These are phyloP conservation scores for Lepus americanus DNA, from an alignment of 2,113 vertebrate species.

Conservation along the genomic window DNA sequence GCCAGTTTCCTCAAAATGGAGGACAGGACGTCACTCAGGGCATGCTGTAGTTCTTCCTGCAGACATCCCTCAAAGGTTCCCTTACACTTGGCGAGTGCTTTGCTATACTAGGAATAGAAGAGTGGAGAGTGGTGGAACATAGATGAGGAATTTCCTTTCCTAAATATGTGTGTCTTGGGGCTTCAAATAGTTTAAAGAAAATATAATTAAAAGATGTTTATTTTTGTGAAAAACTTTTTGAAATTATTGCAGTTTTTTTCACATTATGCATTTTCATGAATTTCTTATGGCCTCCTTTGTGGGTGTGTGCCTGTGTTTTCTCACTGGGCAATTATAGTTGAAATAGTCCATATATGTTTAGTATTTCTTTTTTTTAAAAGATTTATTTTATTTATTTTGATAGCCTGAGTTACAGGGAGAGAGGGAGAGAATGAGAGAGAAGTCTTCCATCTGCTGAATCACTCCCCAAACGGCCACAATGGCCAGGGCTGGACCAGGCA, in stretches of 20 bases:
- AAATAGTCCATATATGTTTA: not conserved
- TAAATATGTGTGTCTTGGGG: not conserved
- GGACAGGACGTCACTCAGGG: not conserved
- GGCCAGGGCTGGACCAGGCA: no score
- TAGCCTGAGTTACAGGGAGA: no score
- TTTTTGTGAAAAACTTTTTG: no score
- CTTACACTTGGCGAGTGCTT: not conserved
- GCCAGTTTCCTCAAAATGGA: not conserved
- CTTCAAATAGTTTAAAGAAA: no score
- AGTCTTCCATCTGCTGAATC: no score
- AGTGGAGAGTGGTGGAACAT: not conserved
- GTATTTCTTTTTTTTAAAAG: no score
- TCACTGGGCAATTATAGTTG: not conserved
- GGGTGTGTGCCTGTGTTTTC: not conserved
- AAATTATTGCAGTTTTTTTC: no score
- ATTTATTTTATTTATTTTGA: no score
- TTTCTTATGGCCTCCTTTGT: not conserved
- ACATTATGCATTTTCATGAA: no score
- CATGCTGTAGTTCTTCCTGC: not conserved
- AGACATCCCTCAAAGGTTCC: not conserved
- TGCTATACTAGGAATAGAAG: not conserved
- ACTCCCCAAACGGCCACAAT: no score
- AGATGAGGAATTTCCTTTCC: not conserved
- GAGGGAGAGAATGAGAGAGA: no score
- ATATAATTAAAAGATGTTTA: no score